phyloP scores from a whole-genome alignment of 2,113 vertebrate genomes.

The Eidolon helvum region DNA sequence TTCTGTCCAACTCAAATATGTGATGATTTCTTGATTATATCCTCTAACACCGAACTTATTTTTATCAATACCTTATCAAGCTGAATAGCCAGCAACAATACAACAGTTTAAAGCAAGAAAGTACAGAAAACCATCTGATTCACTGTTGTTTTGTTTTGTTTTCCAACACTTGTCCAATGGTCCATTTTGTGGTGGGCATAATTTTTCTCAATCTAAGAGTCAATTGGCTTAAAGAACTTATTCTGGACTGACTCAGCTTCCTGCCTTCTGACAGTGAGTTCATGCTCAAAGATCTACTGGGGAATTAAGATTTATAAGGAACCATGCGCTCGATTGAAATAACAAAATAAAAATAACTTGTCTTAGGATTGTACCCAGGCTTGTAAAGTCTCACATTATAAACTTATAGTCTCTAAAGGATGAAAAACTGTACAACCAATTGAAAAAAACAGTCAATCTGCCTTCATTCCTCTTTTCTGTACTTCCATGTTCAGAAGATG shows the following conservation, averaged over 20 bases:
- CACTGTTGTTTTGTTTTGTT: neutral
- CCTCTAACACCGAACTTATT: constrained; percentile 3
- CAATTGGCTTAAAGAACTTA: neutral
- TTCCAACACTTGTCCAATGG: neutral
- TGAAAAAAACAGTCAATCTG: neutral
- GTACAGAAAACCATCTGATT: neutral
- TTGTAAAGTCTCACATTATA: neutral
- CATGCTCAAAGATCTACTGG: neutral
- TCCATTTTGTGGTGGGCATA: neutral
- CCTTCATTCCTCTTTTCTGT: neutral
- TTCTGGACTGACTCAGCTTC: neutral
- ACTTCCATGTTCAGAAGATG: neutral
- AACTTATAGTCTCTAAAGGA: neutral
- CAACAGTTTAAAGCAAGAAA: neutral
- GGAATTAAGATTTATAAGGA: neutral
- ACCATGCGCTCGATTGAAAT: neutral
- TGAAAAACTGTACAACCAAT: neutral
- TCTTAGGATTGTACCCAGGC: neutral
- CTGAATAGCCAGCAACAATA: neutral
- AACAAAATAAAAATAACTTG: neutral
- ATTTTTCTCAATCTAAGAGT: neutral
- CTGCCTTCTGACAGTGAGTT: neutral
- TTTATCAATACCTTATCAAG: neutral
- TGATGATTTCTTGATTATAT: neutral
- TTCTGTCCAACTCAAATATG: neutral